Evolutionary conservation across 2,797 vertebrate genomes (phyloP).

Genomic region (Sebastes taczanowskii): DNA sequence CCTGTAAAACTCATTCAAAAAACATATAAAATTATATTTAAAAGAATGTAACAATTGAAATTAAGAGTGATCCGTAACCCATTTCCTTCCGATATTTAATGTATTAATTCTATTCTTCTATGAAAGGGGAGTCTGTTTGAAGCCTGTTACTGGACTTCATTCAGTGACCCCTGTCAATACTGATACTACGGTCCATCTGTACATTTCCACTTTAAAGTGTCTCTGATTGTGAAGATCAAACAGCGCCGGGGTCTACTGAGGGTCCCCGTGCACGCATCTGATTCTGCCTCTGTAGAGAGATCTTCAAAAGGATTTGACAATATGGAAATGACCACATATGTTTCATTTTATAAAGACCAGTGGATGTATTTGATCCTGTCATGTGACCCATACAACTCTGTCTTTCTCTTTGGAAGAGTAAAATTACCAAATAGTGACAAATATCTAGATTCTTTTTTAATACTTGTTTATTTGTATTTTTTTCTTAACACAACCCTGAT

Average conservation of each 20-base stretch:
- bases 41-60: background rate
- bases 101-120: background rate
- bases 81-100: background rate
- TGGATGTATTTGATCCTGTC: conserved; percentile 55
- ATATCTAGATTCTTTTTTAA: background rate
- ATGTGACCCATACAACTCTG: conserved; percentile 15
- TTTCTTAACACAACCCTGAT: background rate
- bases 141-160: conserved; percentile 22
- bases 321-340: conserved; percentile 71
- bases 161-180: conserved; percentile 32
- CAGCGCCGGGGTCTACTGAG: conserved; percentile 47
- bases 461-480: background rate
- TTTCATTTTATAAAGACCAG: conserved; percentile 56
- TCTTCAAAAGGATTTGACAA: conserved; percentile 68
- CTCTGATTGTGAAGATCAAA: conserved; percentile 67
- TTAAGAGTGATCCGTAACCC: background rate
- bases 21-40: background rate
- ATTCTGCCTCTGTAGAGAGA: conserved; percentile 43
- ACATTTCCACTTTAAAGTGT: conserved; percentile 77
- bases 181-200: conserved; percentile 51
- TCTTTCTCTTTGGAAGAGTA: background rate
- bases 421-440: background rate
- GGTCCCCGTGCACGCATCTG: conserved; percentile 51
- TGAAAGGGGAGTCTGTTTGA: conserved; percentile 41
- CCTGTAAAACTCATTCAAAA: background rate